These are phyloP conservation scores for silkworm (Bombyx mori) DNA, from an alignment of 1,140 invertebrate species.

Conservation along the genomic window DNA sequence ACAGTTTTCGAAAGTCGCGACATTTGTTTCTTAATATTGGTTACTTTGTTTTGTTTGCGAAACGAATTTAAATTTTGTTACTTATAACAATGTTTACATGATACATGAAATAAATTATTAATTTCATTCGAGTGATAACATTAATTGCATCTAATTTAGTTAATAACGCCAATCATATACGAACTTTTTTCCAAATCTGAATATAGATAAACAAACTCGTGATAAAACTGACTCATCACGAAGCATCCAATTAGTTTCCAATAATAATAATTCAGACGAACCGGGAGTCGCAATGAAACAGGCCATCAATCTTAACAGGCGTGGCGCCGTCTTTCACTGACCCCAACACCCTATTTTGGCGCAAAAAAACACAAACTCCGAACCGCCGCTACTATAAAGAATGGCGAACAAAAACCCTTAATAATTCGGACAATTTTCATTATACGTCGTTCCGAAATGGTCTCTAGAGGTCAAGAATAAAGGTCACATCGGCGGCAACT, in stretches of 20 bases:
- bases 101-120: neutral
- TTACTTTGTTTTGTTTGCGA: slow-evolving; percentile 1
- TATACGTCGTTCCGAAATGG: slow-evolving; percentile 8
- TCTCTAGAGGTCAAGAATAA: slow-evolving; percentile 10
- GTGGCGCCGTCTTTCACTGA: slow-evolving; percentile 47
- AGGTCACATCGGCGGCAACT: slow-evolving; percentile 4
- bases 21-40: slow-evolving; percentile 11
- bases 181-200: neutral
- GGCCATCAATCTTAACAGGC: slow-evolving; percentile 47
- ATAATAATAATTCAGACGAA: slow-evolving; percentile 5
- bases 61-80: neutral
- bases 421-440: slow-evolving; percentile 14
- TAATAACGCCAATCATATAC: no score
- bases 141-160: no score
- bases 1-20: slow-evolving; percentile 13
- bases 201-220: neutral
- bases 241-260: slow-evolving; percentile 19
- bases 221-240: no score
- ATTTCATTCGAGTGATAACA: no score
- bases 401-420: slow-evolving; percentile 41
- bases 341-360: slow-evolving; percentile 30
- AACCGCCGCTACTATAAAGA: slow-evolving; percentile 50
- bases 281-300: slow-evolving; percentile 15
- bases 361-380: slow-evolving; percentile 17
- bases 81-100: neutral